Percentiles rank a stretch among this genome's conserved stretches.
Conservation (phyloP, 2,797 vertebrate species). For the Sebastes trivittatus region DNA sequence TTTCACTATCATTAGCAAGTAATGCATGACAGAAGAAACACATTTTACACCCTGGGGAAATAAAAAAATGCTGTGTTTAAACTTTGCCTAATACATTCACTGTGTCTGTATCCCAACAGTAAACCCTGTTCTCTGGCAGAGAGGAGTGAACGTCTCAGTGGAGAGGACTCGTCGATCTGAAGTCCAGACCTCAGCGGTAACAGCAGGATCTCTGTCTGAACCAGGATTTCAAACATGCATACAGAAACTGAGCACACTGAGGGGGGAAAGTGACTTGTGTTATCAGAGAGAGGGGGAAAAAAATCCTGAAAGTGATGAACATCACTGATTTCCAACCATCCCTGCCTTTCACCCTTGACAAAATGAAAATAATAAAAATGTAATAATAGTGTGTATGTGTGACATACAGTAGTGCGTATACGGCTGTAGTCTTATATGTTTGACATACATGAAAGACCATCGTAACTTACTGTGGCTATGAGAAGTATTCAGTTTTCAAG, state of each 20-base stretch:
- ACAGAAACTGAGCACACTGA: slow-evolving; percentile 51
- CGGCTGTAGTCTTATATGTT: slow-evolving; percentile 55
- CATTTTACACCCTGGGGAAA: background rate
- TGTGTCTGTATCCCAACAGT: slow-evolving; percentile 68
- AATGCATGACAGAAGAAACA: background rate
- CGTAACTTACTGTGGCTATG: background rate
- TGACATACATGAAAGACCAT: slow-evolving; percentile 26
- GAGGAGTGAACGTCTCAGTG: slow-evolving; percentile 51
- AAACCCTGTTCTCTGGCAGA: slow-evolving; percentile 60
- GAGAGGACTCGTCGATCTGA: slow-evolving; percentile 57
- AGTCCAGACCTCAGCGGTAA: slow-evolving; percentile 58
- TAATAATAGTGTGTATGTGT: slow-evolving; percentile 61
- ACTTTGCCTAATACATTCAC: slow-evolving; percentile 12
- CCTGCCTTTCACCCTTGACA: slow-evolving; percentile 62
- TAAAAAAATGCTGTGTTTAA: background rate
- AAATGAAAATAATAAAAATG: slow-evolving; percentile 50
- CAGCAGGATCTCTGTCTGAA: slow-evolving; percentile 63
- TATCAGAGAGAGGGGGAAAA: slow-evolving; percentile 15
- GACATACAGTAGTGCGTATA: slow-evolving; percentile 45
- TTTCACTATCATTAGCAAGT: slow-evolving; percentile 7
- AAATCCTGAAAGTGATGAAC: slow-evolving; percentile 47
- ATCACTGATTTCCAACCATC: slow-evolving; percentile 58
- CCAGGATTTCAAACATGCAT: slow-evolving; percentile 59
- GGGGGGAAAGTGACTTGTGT: slow-evolving; percentile 32
- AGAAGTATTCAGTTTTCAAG: background rate